Base-by-base conservation (phyloP, 1,140 invertebrate genomes). In the Sitophilus oryzae region DNA sequence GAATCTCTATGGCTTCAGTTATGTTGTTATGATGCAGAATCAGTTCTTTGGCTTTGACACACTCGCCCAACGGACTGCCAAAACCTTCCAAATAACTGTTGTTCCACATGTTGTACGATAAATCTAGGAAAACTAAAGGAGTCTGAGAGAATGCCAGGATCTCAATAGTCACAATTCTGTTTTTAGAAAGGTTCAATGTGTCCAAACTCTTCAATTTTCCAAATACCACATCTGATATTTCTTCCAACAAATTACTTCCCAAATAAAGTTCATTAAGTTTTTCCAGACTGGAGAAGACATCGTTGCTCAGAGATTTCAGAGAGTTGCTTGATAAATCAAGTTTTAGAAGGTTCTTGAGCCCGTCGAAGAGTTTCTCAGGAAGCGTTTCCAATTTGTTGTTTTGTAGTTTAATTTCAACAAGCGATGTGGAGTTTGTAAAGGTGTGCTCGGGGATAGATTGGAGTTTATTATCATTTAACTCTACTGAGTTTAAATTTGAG, bases 81-180 rank as follows among this genome's bases (percentile, higher is more conserved):
- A 35, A 25, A 11, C 25, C 35, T 25, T 52, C 18, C 9, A 25
- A 14, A 23, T 30, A 52, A n/a, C 14, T 40, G 16, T 45, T 51
- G 22, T 57, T 42, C 55, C 55, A 57, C 0, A 40, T 45, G 34
- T 57, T 57, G 20, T 19, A 35, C 0, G 55, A 57, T 3, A 57
- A 6, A 41, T 57, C 48, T 3, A 57, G 21, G 42, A 18, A 10
- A 4, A 16, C 45, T 18, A 52, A 34, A 1, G 16, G 9, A 15
- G 8, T 0, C 9, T 34, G 2, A 11, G 47, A 40, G 51, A 57
- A 57, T 2, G 47, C 53, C 5, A 18, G 18, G 6, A 14, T 8
- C 0, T 51, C 19, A 19, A 57, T 57, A 14, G 2, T 9, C 2
- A 34, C 8, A 1, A 57, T 46, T 20, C 14, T 25, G 25, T 56